These are phyloP conservation scores for Muntiacus reevesi DNA, from an alignment of 2,113 vertebrate genomes.

Conservation along the genomic window DNA sequence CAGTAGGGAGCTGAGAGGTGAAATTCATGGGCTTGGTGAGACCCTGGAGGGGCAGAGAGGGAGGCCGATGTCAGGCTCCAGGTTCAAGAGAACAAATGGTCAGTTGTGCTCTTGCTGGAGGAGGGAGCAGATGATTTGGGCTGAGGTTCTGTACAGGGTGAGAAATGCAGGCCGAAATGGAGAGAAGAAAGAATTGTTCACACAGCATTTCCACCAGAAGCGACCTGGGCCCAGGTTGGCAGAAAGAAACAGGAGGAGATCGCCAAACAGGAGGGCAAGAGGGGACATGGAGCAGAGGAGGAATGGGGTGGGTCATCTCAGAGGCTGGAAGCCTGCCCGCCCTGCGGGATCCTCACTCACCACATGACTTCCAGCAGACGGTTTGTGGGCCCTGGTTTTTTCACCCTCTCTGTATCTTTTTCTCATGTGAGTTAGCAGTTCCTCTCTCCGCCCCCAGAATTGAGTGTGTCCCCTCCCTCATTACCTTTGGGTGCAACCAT, in stretches of 20 bases:
- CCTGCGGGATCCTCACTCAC: neutral
- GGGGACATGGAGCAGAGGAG: no score
- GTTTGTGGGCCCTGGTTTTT: neutral
- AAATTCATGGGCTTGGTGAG: neutral
- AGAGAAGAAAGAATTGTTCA: neutral
- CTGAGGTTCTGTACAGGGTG: neutral
- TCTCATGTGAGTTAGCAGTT: neutral
- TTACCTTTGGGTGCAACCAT: neutral
- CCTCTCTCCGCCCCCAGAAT: neutral
- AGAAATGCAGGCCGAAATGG: neutral
- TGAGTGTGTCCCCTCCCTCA: neutral
- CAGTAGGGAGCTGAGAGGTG: neutral
- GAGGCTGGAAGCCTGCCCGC: accelerated
- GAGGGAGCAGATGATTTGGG: neutral
- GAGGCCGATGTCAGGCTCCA: neutral
- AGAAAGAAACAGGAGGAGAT: neutral
- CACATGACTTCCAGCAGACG: no score
- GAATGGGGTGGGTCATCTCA: accelerated
- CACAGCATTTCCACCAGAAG: neutral
- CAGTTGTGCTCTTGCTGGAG: neutral
- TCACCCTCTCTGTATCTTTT: neutral
- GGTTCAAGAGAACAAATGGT: neutral
- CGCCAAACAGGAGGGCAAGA: neutral
- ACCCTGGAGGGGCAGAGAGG: no score
- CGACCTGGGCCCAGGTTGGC: neutral